Conservation (phyloP, 2,797 vertebrate genomes). For the Myotis vivesi region DNA sequence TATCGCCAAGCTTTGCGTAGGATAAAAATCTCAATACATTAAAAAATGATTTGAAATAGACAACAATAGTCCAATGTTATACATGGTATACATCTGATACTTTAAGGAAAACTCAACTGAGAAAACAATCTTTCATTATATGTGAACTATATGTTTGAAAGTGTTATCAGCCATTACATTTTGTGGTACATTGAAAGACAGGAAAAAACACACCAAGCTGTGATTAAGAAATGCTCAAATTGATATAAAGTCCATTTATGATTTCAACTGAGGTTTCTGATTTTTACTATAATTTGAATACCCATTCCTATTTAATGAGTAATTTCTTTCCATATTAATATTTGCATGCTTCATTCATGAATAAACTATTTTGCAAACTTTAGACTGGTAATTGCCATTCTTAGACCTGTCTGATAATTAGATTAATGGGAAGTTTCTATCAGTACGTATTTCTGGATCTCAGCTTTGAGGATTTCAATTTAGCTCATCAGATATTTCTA, state of each 20-base stretch:
- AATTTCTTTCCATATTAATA: neutral
- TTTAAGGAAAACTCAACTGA: constrained; percentile 7
- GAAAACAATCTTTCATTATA: neutral
- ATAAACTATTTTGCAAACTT: neutral
- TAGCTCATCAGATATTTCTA: neutral
- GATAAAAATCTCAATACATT: neutral
- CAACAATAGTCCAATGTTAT: neutral
- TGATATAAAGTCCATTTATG: neutral
- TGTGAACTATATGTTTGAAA: neutral
- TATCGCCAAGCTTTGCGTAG: neutral
- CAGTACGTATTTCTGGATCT: neutral
- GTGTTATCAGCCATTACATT: neutral
- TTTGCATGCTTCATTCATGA: neutral
- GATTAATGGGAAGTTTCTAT: neutral
- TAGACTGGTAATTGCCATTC: neutral
- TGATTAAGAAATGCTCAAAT: neutral
- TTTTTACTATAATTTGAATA: constrained; percentile 25
- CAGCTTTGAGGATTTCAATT: neutral
- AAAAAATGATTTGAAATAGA: neutral
- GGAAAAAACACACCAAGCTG: neutral
- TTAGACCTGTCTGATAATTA: neutral
- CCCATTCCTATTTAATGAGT: neutral
- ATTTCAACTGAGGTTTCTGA: neutral
- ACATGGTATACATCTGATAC: neutral
- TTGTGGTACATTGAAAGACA: neutral